A percentile compares a stretch with the other conserved stretches of the same genome.
These are phyloP conservation scores for Glyphotaelius pellucidus DNA, from an alignment of 2,888 invertebrate genomes.

Conservation along the genomic window DNA sequence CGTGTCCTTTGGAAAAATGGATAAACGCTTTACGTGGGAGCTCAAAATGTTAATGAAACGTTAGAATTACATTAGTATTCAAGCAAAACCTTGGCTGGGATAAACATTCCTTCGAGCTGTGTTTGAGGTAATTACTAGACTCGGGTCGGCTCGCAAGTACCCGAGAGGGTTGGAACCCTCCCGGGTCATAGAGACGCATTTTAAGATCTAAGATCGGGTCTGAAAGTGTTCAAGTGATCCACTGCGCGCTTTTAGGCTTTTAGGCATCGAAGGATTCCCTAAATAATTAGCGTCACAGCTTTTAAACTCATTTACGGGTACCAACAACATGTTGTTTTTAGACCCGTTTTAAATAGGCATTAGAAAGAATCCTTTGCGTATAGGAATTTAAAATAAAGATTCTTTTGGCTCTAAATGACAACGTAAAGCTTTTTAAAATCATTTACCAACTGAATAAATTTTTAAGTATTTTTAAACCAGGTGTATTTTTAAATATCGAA, in stretches of 20 bases:
- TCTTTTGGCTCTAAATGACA: neutral
- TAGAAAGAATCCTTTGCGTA: too few relatives aligned
- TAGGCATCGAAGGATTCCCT: too few relatives aligned
- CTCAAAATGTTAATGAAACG: constrained; percentile 63
- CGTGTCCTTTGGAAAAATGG: constrained; percentile 62
- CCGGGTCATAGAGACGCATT: neutral
- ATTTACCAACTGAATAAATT: neutral
- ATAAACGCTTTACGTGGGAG: constrained; percentile 64
- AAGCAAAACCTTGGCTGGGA: constrained; percentile 60
- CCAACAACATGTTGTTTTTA: neutral
- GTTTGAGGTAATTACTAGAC: constrained; percentile 60
- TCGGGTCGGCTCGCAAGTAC: neutral
- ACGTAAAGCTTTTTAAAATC: neutral
- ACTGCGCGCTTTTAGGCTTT: neutral
- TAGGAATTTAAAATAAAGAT: neutral
- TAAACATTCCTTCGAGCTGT: constrained; percentile 62
- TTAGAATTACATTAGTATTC: constrained; percentile 64
- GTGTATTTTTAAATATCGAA: too few relatives aligned
- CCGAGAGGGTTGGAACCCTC: neutral
- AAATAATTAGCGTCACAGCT: neutral
- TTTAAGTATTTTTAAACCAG: too few relatives aligned
- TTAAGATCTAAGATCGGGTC: neutral
- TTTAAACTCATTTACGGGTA: neutral
- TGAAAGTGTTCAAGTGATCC: neutral
- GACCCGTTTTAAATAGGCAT: neutral